Evolutionary conservation across 2,888 invertebrate genomes (phyloP), one percentile per base, ranked within the genome.

Genomic region (Maniola hyperantus): DNA sequence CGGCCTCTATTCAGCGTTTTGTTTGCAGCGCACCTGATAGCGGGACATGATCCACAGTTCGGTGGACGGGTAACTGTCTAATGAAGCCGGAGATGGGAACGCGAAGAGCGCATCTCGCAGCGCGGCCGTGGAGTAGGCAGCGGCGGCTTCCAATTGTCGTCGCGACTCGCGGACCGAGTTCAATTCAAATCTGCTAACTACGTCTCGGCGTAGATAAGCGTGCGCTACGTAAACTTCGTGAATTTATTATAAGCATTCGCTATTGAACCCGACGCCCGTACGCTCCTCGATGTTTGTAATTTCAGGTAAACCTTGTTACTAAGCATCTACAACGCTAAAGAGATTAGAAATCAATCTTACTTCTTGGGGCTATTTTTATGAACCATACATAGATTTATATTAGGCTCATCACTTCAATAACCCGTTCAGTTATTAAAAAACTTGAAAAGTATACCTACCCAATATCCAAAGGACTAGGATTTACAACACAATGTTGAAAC

Each of bases 11-110:
- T 88, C 88, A 85, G 79, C 83, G 87, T 88, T 89, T 89, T 89
- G 89, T 89, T 90, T 85, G 87, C 85, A 83, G 86, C 87, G 80
- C 86, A 89, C 88, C 91, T 89, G 89, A 90, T 89, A 87, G 84
- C 82, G 65, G 61, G 82, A 79, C 79, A 81, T 85, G 87, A 89
- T 88, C 85, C 81, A 83, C 82, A 79, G 78, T 83, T 84, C 80
- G 82, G 80, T 76, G 75, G 80, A 70, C 81, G 80, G 82, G 79
- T 82, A 86, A 83, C 85, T 85, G 82, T 83, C 83, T 86, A 85
- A 84, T 82, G 82, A 86, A 79, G 79, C 80, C 83, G 80, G 82
- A 82, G 83, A 85, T 84, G 81, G 78, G 75, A 83, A 81, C 80
- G 71, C 72, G 77, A 78, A 77, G 76, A 69, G 64, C 61, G 74